These are phyloP conservation scores for Chloroclysta siterata DNA, from an alignment of 2,888 invertebrate species.

Conservation along the genomic window DNA sequence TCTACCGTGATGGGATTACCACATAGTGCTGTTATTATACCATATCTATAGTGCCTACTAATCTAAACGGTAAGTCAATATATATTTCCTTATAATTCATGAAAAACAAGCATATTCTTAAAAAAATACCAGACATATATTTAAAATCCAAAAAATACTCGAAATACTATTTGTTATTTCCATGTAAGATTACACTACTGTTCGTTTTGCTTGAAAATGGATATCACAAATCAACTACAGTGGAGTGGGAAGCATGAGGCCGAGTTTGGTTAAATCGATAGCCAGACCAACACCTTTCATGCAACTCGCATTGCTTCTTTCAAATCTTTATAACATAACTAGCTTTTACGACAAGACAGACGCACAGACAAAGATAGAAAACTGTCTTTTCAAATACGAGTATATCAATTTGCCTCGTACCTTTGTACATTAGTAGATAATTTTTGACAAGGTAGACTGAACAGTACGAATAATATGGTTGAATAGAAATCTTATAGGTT, in stretches of 20 bases:
- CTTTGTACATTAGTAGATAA: too few species aligned
- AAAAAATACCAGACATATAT: not conserved
- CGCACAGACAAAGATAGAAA: too few species aligned
- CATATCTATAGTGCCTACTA: conserved; percentile 50
- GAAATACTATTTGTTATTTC: not conserved
- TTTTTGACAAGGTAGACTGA: too few species aligned
- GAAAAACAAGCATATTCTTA: not conserved
- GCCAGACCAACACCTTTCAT: conserved; percentile 2
- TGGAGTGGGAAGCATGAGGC: not conserved
- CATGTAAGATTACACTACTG: not conserved
- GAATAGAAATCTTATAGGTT: too few species aligned
- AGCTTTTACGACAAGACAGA: not conserved
- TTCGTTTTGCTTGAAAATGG: not conserved
- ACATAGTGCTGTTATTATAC: conserved; percentile 46
- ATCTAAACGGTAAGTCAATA: conserved; percentile 51
- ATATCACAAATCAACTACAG: not conserved
- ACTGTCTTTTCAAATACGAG: too few species aligned
- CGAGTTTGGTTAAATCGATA: conserved; percentile 15
- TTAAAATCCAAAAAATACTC: not conserved
- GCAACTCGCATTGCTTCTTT: not conserved
- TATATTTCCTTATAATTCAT: not conserved
- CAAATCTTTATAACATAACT: not conserved
- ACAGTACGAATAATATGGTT: too few species aligned
- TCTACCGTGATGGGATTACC: conserved; percentile 58
- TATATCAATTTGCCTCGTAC: too few species aligned